Percentiles rank a stretch among this genome's conserved stretches.
Conservation (phyloP, 1,140 invertebrate species). For the Nebria ingens region DNA sequence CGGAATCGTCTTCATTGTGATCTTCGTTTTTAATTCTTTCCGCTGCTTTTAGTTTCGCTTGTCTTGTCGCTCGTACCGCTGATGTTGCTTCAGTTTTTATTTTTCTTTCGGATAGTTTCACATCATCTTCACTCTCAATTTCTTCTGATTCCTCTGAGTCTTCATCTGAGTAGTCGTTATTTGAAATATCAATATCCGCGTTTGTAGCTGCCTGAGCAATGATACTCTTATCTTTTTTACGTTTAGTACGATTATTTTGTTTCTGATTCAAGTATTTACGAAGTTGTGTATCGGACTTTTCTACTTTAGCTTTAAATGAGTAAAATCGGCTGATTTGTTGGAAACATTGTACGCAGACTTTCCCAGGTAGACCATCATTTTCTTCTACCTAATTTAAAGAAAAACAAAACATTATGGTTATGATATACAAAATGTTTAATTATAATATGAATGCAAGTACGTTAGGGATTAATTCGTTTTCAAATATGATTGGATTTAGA, state of each 20-base stretch:
- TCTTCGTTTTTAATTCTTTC: neutral
- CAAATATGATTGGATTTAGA: too few relatives aligned
- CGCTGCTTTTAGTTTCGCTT: neutral
- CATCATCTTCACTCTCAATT: neutral
- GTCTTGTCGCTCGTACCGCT: neutral
- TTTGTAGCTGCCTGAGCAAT: neutral
- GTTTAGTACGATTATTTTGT: slow-evolving; percentile 14
- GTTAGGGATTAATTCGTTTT: too few relatives aligned
- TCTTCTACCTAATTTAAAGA: slow-evolving; percentile 18
- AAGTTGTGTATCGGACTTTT: slow-evolving; percentile 19
- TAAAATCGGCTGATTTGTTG: slow-evolving; percentile 23
- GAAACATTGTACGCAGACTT: slow-evolving; percentile 23
- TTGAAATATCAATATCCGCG: slow-evolving; percentile 1
- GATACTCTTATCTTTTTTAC: neutral
- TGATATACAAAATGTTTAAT: neutral
- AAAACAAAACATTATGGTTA: neutral
- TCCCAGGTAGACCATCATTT: slow-evolving; percentile 21
- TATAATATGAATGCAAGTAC: too few relatives aligned
- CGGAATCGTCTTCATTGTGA: neutral
- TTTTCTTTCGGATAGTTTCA: neutral
- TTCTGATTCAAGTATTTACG: slow-evolving; percentile 17
- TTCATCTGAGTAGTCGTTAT: neutral
- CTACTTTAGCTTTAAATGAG: slow-evolving; percentile 24
- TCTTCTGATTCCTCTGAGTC: too few relatives aligned
- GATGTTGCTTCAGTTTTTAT: neutral